phyloP scores from a whole-genome alignment of 2,113 vertebrate genomes.

The Miniopterus natalensis region DNA sequence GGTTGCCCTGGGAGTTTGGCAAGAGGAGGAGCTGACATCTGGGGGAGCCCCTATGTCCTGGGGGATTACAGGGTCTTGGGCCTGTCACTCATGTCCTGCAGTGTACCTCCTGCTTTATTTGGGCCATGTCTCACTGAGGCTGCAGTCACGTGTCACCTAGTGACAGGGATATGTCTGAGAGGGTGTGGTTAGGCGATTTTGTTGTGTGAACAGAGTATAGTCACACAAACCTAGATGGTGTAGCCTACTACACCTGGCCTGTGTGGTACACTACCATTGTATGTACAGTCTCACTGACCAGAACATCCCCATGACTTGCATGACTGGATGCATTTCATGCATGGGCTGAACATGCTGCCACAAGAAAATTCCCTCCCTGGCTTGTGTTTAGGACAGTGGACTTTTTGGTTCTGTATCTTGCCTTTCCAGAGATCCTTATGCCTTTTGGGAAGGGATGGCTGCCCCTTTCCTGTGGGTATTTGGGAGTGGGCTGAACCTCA shows the following conservation, averaged over 20 bases:
- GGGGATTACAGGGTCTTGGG: neutral
- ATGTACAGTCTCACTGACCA: neutral
- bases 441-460: no score
- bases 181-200: neutral
- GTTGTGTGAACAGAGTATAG: neutral
- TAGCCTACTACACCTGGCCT: neutral
- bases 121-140: neutral
- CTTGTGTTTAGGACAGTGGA: neutral
- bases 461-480: neutral
- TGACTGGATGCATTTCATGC: neutral
- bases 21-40: neutral
- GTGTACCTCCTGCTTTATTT: accelerated
- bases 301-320: accelerated
- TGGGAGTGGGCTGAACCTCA: neutral
- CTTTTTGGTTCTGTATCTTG: neutral
- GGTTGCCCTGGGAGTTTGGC: neutral
- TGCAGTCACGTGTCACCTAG: neutral
- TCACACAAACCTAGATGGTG: neutral
- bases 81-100: neutral
- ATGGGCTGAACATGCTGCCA: neutral
- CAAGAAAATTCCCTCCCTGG: neutral
- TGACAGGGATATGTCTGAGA: neutral
- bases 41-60: neutral
- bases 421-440: neutral
- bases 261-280: neutral